Conservation (phyloP, 2,888 invertebrate genomes). For the Scaptomyza tumidula region DNA sequence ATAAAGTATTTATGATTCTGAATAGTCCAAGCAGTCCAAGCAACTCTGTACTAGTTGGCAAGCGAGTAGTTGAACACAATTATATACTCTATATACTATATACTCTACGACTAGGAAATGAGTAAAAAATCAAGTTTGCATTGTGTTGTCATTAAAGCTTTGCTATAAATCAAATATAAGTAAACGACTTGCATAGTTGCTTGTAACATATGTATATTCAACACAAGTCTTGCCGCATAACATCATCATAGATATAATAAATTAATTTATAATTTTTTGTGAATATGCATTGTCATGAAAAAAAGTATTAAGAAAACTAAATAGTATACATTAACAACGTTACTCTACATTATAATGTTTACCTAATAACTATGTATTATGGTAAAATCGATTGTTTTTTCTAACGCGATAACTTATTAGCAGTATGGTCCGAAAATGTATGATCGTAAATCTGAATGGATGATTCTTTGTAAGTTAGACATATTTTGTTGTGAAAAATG, state of each 20-base stretch:
- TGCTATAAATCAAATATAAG: background rate
- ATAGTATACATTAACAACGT: background rate
- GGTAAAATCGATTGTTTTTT: background rate
- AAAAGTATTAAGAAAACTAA: background rate
- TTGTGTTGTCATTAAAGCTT: background rate
- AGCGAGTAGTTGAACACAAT: background rate
- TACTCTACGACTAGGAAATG: background rate
- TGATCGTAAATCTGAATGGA: too few species aligned
- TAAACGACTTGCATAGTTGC: background rate
- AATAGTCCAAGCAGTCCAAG: conserved; percentile 4
- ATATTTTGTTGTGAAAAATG: too few species aligned
- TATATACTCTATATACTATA: too few species aligned
- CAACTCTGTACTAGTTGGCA: background rate
- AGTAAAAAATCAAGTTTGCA: background rate
- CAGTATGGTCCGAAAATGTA: too few species aligned
- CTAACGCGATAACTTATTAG: background rate
- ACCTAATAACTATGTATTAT: too few species aligned
- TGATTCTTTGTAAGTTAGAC: too few species aligned
- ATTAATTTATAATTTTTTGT: background rate
- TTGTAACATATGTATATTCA: background rate
- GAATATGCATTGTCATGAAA: background rate
- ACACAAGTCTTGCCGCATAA: background rate
- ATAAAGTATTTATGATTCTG: conserved; percentile 2
- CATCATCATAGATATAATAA: background rate
- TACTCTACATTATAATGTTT: background rate